Evolutionary conservation across 2,797 vertebrate genomes (phyloP), one percentile per base, ranked within the genome.

Genomic region (Selene dorsalis): DNA sequence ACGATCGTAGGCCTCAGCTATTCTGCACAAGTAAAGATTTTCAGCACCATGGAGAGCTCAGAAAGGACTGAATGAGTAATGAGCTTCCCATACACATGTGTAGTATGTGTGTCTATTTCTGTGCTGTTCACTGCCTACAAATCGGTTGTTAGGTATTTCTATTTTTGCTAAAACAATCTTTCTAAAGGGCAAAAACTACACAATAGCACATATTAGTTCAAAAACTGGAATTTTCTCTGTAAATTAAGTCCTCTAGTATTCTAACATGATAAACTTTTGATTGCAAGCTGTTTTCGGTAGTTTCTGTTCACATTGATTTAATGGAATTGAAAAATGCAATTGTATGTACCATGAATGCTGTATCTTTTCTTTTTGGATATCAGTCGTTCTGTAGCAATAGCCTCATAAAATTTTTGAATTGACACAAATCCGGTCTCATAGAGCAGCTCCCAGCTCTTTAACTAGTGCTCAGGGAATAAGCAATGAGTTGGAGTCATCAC

Each of bases 11-110:
- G 86, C 87, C 67, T 73, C 70, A 69, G 80, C 83, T 83, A 84
- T 91, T 88, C 88, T 88, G 77, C 80, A 86, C 74, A 90, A 92
- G 84, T 84, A 71, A 62, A 69, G 83, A 56, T 83, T 89, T 93
- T 95, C 95, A 96, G 95, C 87, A 95, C 95, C 94, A 95, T 64
- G 94, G 95, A 95, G 93, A 95, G 95, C 94, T 88, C 89, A 82
- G 70, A 56, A 66, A 80, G 61, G 35, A 47, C 39, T 10, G 66
- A 2, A 38, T 13, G 47, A 80, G 66, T 12, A 47, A 61, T 35
- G 32, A 53, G 24, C 65, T 28, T 70, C 30, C 75, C 55, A 26
- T 39, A 14, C 10, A 48, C 16, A 63, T 39, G 8, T 35, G 32
- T 8, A 35, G 32, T 30, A 52, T 20, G 22, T 47, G 39, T 56